Conservation (phyloP, 2,797 vertebrate genomes). For the Esox lucius region DNA sequence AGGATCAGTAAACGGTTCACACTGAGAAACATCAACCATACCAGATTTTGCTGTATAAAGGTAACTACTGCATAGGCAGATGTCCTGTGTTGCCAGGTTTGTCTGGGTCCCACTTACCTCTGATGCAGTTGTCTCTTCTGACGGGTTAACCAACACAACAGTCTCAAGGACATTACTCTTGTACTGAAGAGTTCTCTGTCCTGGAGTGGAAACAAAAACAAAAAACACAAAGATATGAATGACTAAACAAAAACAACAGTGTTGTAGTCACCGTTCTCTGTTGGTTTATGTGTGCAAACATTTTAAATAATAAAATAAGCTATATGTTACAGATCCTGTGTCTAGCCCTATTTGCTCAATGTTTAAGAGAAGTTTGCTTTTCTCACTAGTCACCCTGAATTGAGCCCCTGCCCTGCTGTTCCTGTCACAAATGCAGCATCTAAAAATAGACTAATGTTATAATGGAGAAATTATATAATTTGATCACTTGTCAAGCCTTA, state of each 20-base stretch:
- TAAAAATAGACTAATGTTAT: background rate
- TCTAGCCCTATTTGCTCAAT: background rate
- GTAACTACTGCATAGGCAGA: background rate
- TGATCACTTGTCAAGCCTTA: background rate
- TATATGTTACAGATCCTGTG: background rate
- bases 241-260: background rate
- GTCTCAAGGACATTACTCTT: constrained; percentile 88
- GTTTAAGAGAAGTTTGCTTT: background rate
- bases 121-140: constrained; percentile 77
- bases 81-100: background rate
- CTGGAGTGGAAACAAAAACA: constrained; percentile 62
- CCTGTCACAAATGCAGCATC: background rate
- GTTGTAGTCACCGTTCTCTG: background rate
- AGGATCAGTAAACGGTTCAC: background rate
- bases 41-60: background rate
- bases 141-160: constrained; percentile 90
- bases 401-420: background rate
- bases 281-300: background rate
- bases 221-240: background rate
- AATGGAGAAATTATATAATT: background rate
- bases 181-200: constrained; percentile 90
- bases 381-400: background rate
- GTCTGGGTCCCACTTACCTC: constrained; percentile 80
- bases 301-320: background rate
- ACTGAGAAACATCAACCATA: background rate